Percentiles rank a stretch among this genome's conserved stretches.
These are phyloP conservation scores for Triops longicaudatus DNA, from an alignment of 1,140 invertebrate species.

Conservation along the genomic window DNA sequence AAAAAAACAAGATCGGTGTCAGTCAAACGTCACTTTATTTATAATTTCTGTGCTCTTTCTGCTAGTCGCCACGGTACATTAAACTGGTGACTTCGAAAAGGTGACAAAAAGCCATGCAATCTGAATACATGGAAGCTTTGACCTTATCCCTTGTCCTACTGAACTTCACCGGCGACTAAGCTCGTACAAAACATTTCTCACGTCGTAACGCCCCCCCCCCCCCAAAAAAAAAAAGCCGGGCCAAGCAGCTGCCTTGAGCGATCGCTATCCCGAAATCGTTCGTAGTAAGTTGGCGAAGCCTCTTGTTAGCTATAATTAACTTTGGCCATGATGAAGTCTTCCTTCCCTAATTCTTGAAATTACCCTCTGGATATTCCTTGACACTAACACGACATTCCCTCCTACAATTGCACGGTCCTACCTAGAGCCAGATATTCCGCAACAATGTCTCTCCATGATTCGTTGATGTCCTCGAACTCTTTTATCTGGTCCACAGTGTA, in stretches of 20 bases:
- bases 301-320: not conserved
- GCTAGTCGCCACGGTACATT: not conserved
- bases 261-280: not conserved
- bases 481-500: constrained; percentile 72
- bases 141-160: not conserved
- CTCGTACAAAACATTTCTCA: not conserved
- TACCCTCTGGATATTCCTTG: not conserved
- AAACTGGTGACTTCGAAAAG: not conserved
- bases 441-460: constrained; percentile 60
- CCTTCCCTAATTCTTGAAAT: not conserved
- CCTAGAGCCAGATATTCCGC: constrained; percentile 61
- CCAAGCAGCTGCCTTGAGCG: not conserved
- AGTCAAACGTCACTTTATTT: constrained; percentile 26
- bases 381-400: not conserved
- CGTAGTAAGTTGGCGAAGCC: constrained; percentile 6
- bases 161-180: not conserved
- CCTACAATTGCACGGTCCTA: constrained; percentile 34
- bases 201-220: not conserved
- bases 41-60: constrained; percentile 22
- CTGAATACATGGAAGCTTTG: not conserved
- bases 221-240: not conserved
- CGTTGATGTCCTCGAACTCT: constrained; percentile 68
- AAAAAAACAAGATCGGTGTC: constrained; percentile 25
- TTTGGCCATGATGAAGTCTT: not conserved
- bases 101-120: not conserved